Conservation (phyloP, 2,888 invertebrate species). For the Cataglyphis albicans region DNA sequence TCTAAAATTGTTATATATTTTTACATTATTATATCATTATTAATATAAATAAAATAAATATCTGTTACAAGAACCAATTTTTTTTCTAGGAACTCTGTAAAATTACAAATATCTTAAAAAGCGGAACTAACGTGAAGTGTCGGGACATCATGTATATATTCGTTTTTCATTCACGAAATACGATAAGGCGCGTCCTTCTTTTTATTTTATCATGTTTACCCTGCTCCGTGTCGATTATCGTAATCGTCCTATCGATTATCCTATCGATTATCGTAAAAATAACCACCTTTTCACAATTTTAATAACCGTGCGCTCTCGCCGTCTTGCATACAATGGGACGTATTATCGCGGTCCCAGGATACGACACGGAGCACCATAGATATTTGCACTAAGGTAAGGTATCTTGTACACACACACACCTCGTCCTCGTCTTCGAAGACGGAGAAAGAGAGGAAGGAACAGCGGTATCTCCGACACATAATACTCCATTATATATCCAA, state of each 20-base stretch:
- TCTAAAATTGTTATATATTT: neutral
- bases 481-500: slow-evolving; percentile 83
- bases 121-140: neutral
- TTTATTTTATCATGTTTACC: slow-evolving; percentile 30
- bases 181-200: neutral
- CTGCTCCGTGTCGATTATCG: slow-evolving; percentile 22
- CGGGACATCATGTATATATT: neutral
- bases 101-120: neutral
- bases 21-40: neutral
- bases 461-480: slow-evolving; percentile 82
- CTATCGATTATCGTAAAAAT: slow-evolving; percentile 2
- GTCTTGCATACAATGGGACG: slow-evolving; percentile 76
- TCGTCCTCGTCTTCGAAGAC: slow-evolving; percentile 24
- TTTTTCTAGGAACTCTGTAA: neutral
- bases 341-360: slow-evolving; percentile 77
- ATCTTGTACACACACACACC: slow-evolving; percentile 81
- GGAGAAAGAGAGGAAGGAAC: slow-evolving; percentile 60
- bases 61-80: neutral
- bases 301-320: slow-evolving; percentile 69
- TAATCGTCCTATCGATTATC: no score
- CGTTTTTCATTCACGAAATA: neutral
- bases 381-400: slow-evolving; percentile 81
- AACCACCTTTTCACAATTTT: slow-evolving; percentile 62
- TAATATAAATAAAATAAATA: no score
- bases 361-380: slow-evolving; percentile 78